Base-by-base conservation (phyloP, 2,113 vertebrate genomes). In the Myocastor coypus region DNA sequence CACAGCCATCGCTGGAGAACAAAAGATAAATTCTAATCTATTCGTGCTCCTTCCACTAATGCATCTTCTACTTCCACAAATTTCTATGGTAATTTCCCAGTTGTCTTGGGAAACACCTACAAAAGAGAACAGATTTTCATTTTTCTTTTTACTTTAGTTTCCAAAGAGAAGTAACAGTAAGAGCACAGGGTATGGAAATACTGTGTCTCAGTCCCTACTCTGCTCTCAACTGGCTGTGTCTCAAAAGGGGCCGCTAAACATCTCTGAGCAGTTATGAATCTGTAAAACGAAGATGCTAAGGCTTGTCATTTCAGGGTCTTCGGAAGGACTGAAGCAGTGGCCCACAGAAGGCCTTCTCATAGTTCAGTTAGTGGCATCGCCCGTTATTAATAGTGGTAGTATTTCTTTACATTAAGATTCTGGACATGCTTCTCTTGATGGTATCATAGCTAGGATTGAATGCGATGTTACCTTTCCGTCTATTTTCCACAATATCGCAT, bases 331-430 rank as follows among this genome's bases (percentile, higher is more conserved):
- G 84, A 69, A 42, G 3, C 1, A 19, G 30, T 7, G 81, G 4
- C 12, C 37, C 57, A 52, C 61, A 24, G 80, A 75, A 96, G 46
- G 7, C 7, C 7, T 92, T 71, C 64, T 42, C n/a, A 81, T 8
- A n/a, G 50, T 71, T 95, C 19, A 30, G 8, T 34, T 30, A 66
- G 34, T 20, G 30, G 55, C 30, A 91, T 8, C 46, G 30, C 50
- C 69, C 83, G 26, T 24, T 55, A 28, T 13, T 13, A 91, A 4
- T 9, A 46, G 9, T 11, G 68, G 24, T 46, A 80, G 11, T 26
- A 77, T 75, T 86, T 94, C 68, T 95, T 89, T 89, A 87, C 0
- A 42, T 32, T 68, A 91, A 91, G 91, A 96, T 37, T 87, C 55
- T 89, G 50, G 87, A 37, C 7, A 9, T 28, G 71, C 30, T 83